Conservation (phyloP, 1,140 invertebrate species). For the Papilio dardanus region DNA sequence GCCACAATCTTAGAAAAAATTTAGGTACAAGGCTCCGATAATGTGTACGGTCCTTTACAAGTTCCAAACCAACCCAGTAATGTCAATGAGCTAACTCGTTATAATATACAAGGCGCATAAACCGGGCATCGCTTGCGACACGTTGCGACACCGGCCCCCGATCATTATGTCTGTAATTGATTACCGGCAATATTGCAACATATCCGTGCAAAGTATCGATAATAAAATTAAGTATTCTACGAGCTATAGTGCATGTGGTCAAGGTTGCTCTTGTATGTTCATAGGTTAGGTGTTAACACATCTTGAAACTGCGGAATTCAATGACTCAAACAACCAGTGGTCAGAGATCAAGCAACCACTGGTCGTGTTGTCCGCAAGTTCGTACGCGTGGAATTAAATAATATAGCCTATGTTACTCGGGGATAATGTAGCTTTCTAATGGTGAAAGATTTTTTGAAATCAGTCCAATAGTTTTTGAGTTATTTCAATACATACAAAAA, state of each 20-base stretch:
- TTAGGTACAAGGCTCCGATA: background rate
- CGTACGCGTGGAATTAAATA: no score
- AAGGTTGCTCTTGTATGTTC: background rate
- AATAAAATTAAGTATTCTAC: background rate
- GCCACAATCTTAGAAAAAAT: no score
- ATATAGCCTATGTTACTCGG: no score
- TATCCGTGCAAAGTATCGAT: constrained; percentile 28
- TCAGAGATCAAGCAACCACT: no score
- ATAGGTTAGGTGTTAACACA: no score
- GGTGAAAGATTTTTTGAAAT: no score
- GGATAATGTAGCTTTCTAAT: no score
- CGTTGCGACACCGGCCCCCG: constrained; percentile 40
- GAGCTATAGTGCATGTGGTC: background rate
- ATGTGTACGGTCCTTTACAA: constrained; percentile 34
- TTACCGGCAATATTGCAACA: constrained; percentile 35
- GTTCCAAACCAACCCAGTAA: constrained; percentile 49
- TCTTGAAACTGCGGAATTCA: no score
- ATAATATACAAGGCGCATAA: constrained; percentile 39
- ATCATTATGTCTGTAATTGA: constrained; percentile 41
- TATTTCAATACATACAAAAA: no score
- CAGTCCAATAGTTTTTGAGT: no score
- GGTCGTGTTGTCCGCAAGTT: no score
- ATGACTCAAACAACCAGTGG: no score
- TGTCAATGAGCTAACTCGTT: constrained; percentile 53
- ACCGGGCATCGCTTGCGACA: constrained; percentile 51